These are phyloP conservation scores for Pachyramphus minor DNA, from an alignment of 2,113 vertebrate species.

Conservation along the genomic window DNA sequence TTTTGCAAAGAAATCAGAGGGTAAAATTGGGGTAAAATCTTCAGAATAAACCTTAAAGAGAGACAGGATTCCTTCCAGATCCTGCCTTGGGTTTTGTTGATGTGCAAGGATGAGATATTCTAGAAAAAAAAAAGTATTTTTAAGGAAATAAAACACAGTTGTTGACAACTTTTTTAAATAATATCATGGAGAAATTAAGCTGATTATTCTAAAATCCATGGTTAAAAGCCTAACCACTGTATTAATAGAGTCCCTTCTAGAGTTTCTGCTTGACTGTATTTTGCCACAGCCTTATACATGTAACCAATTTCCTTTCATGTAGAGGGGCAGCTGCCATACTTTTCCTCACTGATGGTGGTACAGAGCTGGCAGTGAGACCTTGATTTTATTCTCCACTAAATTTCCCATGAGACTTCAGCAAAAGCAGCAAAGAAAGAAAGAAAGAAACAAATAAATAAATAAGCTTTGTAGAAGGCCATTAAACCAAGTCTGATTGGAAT, in stretches of 20 bases:
- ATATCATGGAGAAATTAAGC: background rate
- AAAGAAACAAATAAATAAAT: background rate
- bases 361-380: background rate
- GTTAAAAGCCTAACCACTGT: background rate
- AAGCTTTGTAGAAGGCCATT: background rate
- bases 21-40: accelerated
- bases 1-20: background rate
- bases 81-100: background rate
- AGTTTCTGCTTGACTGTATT: background rate
- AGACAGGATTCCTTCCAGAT: background rate
- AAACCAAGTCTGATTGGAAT: background rate
- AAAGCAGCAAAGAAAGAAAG: background rate
- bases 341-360: background rate
- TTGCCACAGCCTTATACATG: background rate
- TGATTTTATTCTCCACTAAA: background rate
- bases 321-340: background rate
- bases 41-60: background rate
- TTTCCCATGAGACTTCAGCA: background rate
- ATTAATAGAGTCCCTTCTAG: background rate
- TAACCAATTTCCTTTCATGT: background rate
- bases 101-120: background rate
- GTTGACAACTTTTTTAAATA: background rate
- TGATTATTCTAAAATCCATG: background rate
- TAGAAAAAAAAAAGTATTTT: background rate
- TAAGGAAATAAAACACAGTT: background rate